Evolutionary conservation across 2,888 invertebrate species (phyloP).

Genomic region (Pharmacophagus antenor): DNA sequence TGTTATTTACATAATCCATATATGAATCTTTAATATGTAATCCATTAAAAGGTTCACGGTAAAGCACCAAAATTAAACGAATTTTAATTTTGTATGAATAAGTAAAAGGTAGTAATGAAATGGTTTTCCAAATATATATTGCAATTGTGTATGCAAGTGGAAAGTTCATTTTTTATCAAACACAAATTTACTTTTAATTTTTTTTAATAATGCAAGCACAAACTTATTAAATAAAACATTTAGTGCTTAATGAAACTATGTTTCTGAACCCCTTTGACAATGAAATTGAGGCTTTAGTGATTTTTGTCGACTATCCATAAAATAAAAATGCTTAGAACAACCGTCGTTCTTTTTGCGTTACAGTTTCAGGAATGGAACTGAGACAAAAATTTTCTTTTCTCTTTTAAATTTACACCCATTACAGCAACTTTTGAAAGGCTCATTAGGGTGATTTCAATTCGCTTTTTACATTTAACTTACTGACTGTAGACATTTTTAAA

Average conservation of each 20-base stretch:
- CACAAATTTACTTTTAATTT: too few species aligned
- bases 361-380: not conserved
- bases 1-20: slow-evolving; percentile 3
- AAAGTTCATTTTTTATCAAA: too few species aligned
- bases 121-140: not conserved
- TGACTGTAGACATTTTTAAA: not conserved
- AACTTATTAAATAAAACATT: too few species aligned
- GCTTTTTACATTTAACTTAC: not conserved
- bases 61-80: not conserved
- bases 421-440: not conserved
- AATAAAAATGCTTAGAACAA: not conserved
- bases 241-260: too few species aligned
- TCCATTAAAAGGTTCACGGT: not conserved
- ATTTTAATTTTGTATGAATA: not conserved
- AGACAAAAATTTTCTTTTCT: not conserved
- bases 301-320: not conserved
- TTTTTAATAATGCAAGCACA: too few species aligned
- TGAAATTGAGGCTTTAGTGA: not conserved
- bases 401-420: slow-evolving; percentile 1
- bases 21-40: slow-evolving; percentile 1
- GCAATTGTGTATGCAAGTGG: too few species aligned
- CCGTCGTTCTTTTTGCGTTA: not conserved
- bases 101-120: not conserved
- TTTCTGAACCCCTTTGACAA: too few species aligned
- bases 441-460: not conserved